These are phyloP conservation scores for Melipona bicolor DNA, from an alignment of 2,888 invertebrate species.

Conservation along the genomic window DNA sequence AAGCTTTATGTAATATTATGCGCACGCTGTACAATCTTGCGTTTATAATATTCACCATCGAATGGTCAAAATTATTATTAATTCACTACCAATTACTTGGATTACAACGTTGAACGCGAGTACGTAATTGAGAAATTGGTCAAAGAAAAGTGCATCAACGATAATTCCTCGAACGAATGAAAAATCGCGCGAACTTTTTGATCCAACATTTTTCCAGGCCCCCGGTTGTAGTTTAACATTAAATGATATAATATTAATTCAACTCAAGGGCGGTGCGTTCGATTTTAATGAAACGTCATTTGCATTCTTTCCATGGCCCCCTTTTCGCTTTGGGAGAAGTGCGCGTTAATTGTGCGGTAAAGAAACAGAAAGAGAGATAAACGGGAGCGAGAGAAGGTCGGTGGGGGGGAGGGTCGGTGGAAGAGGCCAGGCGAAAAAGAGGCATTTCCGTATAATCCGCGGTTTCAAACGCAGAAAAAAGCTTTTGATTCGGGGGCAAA, in stretches of 20 bases:
- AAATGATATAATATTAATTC: neutral
- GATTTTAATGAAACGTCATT: conserved; percentile 27
- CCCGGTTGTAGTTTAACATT: neutral
- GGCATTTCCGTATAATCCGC: conserved; percentile 38
- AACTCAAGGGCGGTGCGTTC: neutral
- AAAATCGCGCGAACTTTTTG: no score
- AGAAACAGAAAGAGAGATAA: conserved; percentile 3
- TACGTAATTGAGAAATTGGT: no score
- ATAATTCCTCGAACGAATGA: no score
- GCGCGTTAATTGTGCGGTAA: neutral
- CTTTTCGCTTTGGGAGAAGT: neutral
- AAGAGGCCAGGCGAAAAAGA: conserved; percentile 15
- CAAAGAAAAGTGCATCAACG: no score
- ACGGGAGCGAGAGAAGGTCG: no score
- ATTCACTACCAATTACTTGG: no score
- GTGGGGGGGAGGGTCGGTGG: neutral
- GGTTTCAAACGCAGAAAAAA: conserved; percentile 25
- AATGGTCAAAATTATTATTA: no score
- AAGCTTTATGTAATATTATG: no score
- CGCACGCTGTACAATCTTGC: no score
- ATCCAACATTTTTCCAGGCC: no score
- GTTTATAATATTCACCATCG: no score
- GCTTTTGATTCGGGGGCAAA: conserved; percentile 33
- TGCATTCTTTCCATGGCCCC: neutral
- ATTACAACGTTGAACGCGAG: no score